A percentile compares a stretch with the other conserved stretches of the same genome.
Conservation (phyloP, 2,797 vertebrate species). For the Arctocebus calabarensis region DNA sequence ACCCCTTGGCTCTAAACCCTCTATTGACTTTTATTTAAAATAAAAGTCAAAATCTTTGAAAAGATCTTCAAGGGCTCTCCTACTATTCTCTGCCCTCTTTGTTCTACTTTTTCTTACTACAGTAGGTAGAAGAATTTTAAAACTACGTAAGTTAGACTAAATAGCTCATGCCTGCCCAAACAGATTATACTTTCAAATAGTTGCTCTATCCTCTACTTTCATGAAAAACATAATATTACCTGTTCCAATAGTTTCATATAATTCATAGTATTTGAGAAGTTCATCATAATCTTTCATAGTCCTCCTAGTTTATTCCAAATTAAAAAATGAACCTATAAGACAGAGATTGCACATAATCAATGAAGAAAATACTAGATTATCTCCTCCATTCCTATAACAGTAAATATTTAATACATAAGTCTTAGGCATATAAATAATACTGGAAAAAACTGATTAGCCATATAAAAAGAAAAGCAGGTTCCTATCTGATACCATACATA, state of each 20-base stretch:
- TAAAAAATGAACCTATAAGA: conserved; percentile 70
- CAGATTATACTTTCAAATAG: background rate
- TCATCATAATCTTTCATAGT: conserved; percentile 90
- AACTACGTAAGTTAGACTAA: conserved; percentile 25
- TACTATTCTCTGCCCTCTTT: background rate
- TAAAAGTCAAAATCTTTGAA: conserved; percentile 23
- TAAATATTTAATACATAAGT: conserved; percentile 1
- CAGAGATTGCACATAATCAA: conserved; percentile 63
- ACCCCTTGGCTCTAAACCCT: background rate
- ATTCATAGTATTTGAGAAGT: conserved; percentile 93
- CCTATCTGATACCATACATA: background rate
- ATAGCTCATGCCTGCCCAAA: conserved; percentile 36
- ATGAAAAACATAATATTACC: conserved; percentile 87
- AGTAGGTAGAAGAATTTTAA: conserved; percentile 35
- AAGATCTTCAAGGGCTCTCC: background rate
- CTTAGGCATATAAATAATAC: conserved; percentile 36
- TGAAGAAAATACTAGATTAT: conserved; percentile 37
- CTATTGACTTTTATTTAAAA: conserved; percentile 33
- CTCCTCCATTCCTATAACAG: background rate
- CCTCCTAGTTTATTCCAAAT: conserved; percentile 79
- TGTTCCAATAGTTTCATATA: conserved; percentile 95
- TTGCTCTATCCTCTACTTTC: background rate
- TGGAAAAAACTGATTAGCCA: conserved; percentile 10
- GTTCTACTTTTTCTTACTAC: conserved; percentile 21
- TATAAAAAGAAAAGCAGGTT: background rate